Evolutionary conservation across 2,797 vertebrate genomes (phyloP).

Genomic region (Dipus sagitta): DNA sequence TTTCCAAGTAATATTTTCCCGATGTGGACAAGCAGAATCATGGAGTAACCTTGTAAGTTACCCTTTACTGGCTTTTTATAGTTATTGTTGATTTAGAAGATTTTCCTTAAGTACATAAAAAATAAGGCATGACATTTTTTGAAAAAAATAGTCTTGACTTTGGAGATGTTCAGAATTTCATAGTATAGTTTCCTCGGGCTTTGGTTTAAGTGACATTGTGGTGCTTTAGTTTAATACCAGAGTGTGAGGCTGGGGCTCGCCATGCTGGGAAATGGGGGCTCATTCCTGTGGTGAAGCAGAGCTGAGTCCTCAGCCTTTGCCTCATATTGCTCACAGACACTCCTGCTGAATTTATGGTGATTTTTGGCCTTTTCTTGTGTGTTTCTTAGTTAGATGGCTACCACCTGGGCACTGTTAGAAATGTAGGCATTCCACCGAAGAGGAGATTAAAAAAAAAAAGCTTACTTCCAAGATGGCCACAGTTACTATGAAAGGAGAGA

Average conservation of each 20-base stretch:
- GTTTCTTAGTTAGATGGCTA: background rate
- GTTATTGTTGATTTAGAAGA: background rate
- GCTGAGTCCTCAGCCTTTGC: too few relatives aligned
- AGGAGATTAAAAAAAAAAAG: background rate
- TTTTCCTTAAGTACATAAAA: conserved; percentile 2
- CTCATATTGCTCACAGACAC: too few relatives aligned
- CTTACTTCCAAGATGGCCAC: background rate
- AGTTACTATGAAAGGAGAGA: background rate
- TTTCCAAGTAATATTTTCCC: background rate
- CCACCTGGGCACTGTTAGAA: background rate
- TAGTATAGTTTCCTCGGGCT: background rate
- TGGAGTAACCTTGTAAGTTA: background rate
- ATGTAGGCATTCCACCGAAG: background rate
- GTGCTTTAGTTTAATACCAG: conserved; percentile 4
- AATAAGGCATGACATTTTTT: background rate
- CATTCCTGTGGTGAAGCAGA: background rate
- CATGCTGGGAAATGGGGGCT: background rate
- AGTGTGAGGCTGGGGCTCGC: background rate
- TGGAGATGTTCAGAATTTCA: conserved; percentile 23
- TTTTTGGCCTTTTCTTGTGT: conserved; percentile 5
- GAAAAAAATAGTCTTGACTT: background rate
- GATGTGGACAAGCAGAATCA: background rate
- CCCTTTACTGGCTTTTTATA: background rate
- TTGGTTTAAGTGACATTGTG: conserved; percentile 8
- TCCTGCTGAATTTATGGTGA: background rate